Percentiles rank a stretch among this genome's conserved stretches.
Conservation (phyloP, 2,797 vertebrate species). For the Melanotaenia parkinsoni region DNA sequence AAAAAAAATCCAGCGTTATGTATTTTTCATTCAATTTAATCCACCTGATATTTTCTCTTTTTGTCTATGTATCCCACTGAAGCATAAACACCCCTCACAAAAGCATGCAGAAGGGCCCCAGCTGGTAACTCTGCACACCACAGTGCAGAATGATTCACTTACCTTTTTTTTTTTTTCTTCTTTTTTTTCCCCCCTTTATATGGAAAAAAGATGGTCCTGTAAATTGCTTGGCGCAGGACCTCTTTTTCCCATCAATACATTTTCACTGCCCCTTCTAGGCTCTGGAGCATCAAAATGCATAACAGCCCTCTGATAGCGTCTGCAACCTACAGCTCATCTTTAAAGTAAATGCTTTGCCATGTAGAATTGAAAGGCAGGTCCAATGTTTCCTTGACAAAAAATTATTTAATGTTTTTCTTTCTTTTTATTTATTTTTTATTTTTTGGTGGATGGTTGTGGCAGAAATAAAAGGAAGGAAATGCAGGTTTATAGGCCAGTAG, state of each 20-base stretch:
- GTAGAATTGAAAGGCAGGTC: slow-evolving; percentile 54
- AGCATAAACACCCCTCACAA: slow-evolving; percentile 28
- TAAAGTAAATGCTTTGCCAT: slow-evolving; percentile 57
- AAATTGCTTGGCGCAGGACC: slow-evolving; percentile 64
- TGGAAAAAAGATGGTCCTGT: slow-evolving; percentile 47
- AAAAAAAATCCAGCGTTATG: slow-evolving; percentile 16
- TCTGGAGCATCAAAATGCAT: slow-evolving; percentile 61
- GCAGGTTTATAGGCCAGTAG: slow-evolving; percentile 18
- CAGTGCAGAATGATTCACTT: slow-evolving; percentile 56
- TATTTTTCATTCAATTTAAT: slow-evolving; percentile 37
- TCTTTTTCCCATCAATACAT: slow-evolving; percentile 68
- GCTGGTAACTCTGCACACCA: slow-evolving; percentile 46
- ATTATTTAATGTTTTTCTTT: slow-evolving; percentile 17
- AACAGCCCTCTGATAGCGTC: slow-evolving; percentile 60
- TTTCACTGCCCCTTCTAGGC: slow-evolving; percentile 47
- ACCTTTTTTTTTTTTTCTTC: slow-evolving; percentile 28
- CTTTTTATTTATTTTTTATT: not conserved
- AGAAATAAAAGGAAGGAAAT: slow-evolving; percentile 17
- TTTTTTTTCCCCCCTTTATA: slow-evolving; percentile 12
- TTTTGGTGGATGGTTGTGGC: slow-evolving; percentile 10
- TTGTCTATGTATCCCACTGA: slow-evolving; percentile 13
- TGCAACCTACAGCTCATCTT: slow-evolving; percentile 61
- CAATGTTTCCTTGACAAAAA: slow-evolving; percentile 28
- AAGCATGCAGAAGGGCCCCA: slow-evolving; percentile 25
- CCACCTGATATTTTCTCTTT: slow-evolving; percentile 22